A percentile compares a stretch with the other conserved stretches of the same genome.
Evolutionary conservation across 2,797 vertebrate genomes (phyloP).

Genomic region (Nothura maculosa): DNA sequence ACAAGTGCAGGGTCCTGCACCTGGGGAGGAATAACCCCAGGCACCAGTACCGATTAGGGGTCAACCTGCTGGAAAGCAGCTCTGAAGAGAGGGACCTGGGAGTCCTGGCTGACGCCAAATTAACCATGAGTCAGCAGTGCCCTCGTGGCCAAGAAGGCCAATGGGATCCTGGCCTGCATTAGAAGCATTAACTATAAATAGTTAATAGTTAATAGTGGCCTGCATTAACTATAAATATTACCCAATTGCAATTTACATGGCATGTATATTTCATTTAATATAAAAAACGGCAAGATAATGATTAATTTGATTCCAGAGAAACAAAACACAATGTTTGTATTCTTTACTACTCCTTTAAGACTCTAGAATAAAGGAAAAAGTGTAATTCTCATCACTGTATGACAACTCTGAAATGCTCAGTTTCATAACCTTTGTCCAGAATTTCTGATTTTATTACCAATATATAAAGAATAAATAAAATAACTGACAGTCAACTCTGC

Average conservation of each 20-base stretch:
- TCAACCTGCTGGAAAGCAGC: too few species aligned
- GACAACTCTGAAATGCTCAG: neutral
- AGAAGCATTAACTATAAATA: too few species aligned
- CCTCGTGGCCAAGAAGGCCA: too few species aligned
- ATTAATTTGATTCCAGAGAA: neutral
- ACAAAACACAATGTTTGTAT: neutral
- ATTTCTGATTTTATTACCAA: neutral
- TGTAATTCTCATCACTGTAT: neutral
- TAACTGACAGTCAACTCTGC: neutral
- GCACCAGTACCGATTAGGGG: too few species aligned
- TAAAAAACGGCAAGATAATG: neutral
- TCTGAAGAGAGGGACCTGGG: too few species aligned
- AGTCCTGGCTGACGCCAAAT: too few species aligned
- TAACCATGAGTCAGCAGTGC: too few species aligned
- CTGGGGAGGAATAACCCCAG: too few species aligned
- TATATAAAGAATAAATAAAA: neutral
- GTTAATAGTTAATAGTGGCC: too few species aligned
- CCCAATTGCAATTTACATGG: neutral
- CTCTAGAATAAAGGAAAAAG: neutral
- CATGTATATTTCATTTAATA: neutral
- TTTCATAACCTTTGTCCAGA: neutral
- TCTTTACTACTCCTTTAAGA: neutral
- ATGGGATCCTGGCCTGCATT: too few species aligned
- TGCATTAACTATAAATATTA: neutral
- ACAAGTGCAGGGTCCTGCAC: too few species aligned